Evolutionary conservation across 2,113 vertebrate species (phyloP), one percentile per base, ranked within the genome.

Genomic region (Oryzias woworae): DNA sequence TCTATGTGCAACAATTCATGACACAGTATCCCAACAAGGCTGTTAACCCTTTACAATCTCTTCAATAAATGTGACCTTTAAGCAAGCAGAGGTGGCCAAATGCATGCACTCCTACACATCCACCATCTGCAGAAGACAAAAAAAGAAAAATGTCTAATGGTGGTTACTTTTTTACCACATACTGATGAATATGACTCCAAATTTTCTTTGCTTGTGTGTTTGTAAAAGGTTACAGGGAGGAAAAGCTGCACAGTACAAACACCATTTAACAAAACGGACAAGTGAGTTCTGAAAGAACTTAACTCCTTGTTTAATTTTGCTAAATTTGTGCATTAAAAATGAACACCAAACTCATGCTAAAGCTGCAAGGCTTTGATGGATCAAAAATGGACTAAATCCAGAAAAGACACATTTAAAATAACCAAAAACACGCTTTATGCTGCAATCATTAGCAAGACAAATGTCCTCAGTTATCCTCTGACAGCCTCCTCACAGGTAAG

Each of bases 401-500:
- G 18, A 18, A 18, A 15, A 14, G 17, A 62, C 5, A 53, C 24
- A 7, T 4, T 2, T 44, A 45, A 28, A 53, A 46, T 28, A 17
- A n/a, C 50, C 7, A 0, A 14, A 53, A 20, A 7, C 7, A 55
- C 17, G 48, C 31, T 46, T 26, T 57, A 51, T 46, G n/a, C 58
- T 12, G 2, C 46, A 18, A 20, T 22, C 22, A 16, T 42, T 17
- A 57, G 24, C 1, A 47, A 61, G 52, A 73, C 48, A 42, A 49
- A 65, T 62, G 43, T 24, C 57, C 47, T 14, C 15, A 43, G 58
- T 59, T 60, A 13, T 51, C 50, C 28, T 4, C 45, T 14, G 49
- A 58, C 44, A 55, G 53, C 48, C 36, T 79, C 50, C 53, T 55
- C 61, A 36, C 31, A 62, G 15, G 50, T 46, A 15, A 66, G 14